Percentiles rank a stretch among this genome's conserved stretches.
These are phyloP conservation scores for Oryzias sinensis DNA, from an alignment of 2,797 vertebrate genomes.

Conservation along the genomic window DNA sequence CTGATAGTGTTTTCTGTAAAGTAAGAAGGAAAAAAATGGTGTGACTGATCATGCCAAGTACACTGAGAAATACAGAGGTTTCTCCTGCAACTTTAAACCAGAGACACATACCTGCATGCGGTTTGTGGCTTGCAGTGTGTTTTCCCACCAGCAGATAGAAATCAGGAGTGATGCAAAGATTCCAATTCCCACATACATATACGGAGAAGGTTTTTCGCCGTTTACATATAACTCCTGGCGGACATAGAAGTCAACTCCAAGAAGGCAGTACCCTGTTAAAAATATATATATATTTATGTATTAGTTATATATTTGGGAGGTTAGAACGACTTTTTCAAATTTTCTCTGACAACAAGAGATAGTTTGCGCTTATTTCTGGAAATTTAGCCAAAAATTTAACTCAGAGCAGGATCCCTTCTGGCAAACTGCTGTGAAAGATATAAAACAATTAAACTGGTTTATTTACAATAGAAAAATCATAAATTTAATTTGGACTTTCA, in stretches of 20 bases:
- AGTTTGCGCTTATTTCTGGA: no score
- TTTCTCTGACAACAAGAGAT: no score
- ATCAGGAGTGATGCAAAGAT: conserved; percentile 72
- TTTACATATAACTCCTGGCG: conserved; percentile 56
- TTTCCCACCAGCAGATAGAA: conserved; percentile 84
- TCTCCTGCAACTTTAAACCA: neutral
- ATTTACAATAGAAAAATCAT: no score
- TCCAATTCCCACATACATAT: conserved; percentile 65
- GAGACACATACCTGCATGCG: conserved; percentile 53
- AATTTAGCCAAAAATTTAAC: no score
- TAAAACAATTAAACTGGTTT: no score
- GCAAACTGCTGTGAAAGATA: no score
- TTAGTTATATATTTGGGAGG: neutral
- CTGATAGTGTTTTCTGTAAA: conserved; percentile 56
- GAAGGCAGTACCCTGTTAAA: conserved; percentile 71
- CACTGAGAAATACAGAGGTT: neutral
- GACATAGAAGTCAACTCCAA: conserved; percentile 72
- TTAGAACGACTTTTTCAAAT: no score
- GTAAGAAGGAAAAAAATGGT: conserved; percentile 4
- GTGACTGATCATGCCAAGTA: neutral
- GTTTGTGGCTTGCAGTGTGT: conserved; percentile 74
- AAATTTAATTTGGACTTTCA: no score
- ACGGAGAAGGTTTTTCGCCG: conserved; percentile 7
- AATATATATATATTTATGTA: neutral
- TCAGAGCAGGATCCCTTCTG: no score